Conservation (phyloP, 2,113 vertebrate genomes). For the Monopterus albus region DNA sequence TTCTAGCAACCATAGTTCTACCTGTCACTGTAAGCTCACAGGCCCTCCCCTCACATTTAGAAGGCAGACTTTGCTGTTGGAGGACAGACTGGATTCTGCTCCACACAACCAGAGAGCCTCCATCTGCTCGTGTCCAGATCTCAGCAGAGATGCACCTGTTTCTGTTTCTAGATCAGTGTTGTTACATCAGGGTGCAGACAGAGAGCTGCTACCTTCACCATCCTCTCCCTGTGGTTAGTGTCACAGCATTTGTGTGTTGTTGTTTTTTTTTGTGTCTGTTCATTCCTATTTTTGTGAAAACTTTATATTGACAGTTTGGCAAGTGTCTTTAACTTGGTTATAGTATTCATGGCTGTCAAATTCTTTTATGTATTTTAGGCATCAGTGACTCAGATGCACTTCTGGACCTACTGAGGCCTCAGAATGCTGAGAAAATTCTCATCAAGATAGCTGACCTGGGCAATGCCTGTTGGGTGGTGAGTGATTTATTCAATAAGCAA, state of each 20-base stretch:
- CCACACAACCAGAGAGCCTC: constrained; percentile 28
- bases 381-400: constrained; percentile 77
- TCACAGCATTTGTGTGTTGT: neutral
- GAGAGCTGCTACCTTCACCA: constrained; percentile 3
- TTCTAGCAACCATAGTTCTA: constrained; percentile 19
- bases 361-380: constrained; percentile 42
- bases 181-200: constrained; percentile 41
- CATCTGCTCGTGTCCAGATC: constrained; percentile 42
- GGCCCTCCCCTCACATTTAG: constrained; percentile 36
- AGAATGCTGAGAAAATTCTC: constrained; percentile 85
- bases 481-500: constrained; percentile 57
- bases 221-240: constrained; percentile 46
- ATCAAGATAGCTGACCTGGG: constrained; percentile 91
- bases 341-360: too few relatives aligned
- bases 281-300: neutral
- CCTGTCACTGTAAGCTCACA: constrained; percentile 29
- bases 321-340: neutral
- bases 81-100: constrained; percentile 38
- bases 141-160: constrained; percentile 31
- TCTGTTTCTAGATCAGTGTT: constrained; percentile 45
- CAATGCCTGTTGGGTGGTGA: constrained; percentile 95
- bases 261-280: neutral
- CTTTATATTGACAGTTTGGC: neutral
- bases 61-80: constrained; percentile 65
- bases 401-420: constrained; percentile 89